Evolutionary conservation across 2,888 invertebrate genomes (phyloP), one percentile per base, ranked within the genome.

Genomic region (Ctenicera cuprea): DNA sequence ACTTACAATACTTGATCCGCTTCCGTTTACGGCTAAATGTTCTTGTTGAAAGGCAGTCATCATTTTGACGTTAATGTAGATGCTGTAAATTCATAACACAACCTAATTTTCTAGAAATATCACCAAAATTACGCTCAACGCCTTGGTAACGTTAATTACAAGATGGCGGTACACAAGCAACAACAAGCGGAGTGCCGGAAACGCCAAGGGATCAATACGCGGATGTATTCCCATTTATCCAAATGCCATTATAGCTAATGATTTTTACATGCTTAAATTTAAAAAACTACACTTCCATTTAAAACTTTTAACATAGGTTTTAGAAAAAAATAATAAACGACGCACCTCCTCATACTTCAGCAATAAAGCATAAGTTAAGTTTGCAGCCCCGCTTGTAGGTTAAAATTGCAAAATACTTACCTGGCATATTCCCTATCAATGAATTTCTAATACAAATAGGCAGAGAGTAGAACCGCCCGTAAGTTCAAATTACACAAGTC

Each of bases 31-130:
- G 12, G 77, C 68, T 62, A 84, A 70, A 41, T 82, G 82, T 76
- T 85, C 85, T 74, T 85, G 85, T 76, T 85, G 85, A 73, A 82
- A 85, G 20, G 85, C 83, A 41, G 86, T 85, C 85, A 86, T 85
- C 85, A 85, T 86, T 72, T 82, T 83, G 82, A 65, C 14, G 26
- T 43, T 50, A 57, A 64, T 48, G 33, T 43, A 20, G 11, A 41
- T 54, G 4, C 33, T 26, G 14, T 41, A 16, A 41, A 16, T 48
- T 18, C 63, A 63, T 63, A 48, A 63, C 54, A 54, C 54, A n/a
- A 22, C 22, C 12, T n/a, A 22, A 30, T 14, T 33, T 14, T 33
- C 26, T 30, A 1, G 3, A 54, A 54, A 54, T 54, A 54, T 54
- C 33, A 62, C 62, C 20, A 43, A 33, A 41, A 48, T 20, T 5